These are phyloP conservation scores for Babylonia areolata DNA, from an alignment of 1,140 invertebrate genomes.

Conservation along the genomic window DNA sequence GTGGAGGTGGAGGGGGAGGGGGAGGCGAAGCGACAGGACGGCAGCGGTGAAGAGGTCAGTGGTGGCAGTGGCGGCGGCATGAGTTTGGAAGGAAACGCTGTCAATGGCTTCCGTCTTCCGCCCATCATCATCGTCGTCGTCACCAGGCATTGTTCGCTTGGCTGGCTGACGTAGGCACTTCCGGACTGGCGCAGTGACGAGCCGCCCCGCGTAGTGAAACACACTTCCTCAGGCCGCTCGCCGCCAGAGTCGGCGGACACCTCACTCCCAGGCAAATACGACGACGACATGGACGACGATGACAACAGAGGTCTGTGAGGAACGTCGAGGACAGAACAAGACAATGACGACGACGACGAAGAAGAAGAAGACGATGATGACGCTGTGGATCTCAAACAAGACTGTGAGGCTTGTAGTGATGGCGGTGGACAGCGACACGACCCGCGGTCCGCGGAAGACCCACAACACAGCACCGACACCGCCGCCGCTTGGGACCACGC, in stretches of 20 bases:
- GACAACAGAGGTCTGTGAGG: neutral
- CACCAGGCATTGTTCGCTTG: neutral
- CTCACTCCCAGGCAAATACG: neutral
- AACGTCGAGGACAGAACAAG: neutral
- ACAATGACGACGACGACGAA: neutral
- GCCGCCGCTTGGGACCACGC: no score
- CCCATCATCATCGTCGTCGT: no score
- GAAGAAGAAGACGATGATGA: neutral
- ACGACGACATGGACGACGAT: neutral
- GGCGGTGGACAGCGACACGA: neutral
- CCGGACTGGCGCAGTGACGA: no score
- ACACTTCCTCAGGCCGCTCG: no score
- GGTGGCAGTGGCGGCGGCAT: no score
- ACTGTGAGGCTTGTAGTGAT: neutral
- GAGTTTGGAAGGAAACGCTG: neutral
- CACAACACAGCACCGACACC: no score
- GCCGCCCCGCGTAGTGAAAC: no score
- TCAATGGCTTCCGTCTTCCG: neutral
- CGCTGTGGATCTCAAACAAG: neutral
- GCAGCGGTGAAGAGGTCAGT: neutral
- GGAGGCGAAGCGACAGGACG: neutral
- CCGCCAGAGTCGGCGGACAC: no score
- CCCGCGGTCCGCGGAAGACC: no score
- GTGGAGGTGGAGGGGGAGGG: neutral
- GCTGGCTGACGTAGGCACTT: neutral